phyloP scores from a whole-genome alignment of 2,797 vertebrate species.

The Parauchenoglanis punctatus region DNA sequence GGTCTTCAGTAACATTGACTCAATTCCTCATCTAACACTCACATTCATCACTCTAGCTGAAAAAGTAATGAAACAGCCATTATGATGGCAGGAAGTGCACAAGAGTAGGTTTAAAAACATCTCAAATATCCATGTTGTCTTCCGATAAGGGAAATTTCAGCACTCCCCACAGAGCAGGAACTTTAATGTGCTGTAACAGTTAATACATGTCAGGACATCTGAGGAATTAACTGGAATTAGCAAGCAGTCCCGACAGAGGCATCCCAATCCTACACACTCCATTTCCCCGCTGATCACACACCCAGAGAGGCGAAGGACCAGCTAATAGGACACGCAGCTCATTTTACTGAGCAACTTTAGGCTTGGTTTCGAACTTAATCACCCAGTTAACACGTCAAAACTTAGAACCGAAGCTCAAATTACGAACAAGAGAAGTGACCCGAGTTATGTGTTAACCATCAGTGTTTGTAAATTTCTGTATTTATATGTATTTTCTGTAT shows the following conservation, averaged over 20 bases:
- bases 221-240: slow-evolving; percentile 54
- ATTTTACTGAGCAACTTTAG: background rate
- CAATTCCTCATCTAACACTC: background rate
- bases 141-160: slow-evolving; percentile 17
- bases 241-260: slow-evolving; percentile 34
- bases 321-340: background rate
- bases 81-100: background rate
- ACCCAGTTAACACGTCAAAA: background rate
- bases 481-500: background rate
- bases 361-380: background rate
- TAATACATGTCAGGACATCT: slow-evolving; percentile 40
- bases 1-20: background rate
- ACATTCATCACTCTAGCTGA: background rate
- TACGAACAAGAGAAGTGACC: background rate
- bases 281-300: slow-evolving; percentile 49
- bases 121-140: background rate
- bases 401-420: background rate
- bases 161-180: slow-evolving; percentile 33
- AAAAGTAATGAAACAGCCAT: background rate
- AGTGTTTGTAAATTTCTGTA: background rate
- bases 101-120: background rate
- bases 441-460: background rate
- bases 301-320: background rate
- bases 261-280: slow-evolving; percentile 47
- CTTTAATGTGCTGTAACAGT: slow-evolving; percentile 44